Base-by-base conservation (phyloP, 2,797 vertebrate species). In the Scolopax rusticola region DNA sequence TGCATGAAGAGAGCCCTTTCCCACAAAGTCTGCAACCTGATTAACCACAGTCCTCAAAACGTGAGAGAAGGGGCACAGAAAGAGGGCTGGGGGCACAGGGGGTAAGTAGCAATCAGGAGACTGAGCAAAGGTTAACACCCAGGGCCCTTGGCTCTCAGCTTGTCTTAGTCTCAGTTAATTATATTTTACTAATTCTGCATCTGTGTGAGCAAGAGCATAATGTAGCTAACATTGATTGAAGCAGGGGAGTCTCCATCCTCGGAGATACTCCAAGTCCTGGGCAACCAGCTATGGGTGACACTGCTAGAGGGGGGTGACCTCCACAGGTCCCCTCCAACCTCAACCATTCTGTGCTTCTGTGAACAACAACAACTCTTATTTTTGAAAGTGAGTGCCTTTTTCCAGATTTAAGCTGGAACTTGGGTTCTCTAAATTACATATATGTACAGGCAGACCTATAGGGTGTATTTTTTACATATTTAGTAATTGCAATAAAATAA, bases 321-420 rank as follows among this genome's bases (percentile, higher is more conserved):
- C n/a, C 80, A 81, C 45, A 78, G 57, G 19, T 32, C 8, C 19
- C 32, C 48, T 84, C 33, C 11, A 48, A 33, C 23, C 15, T 79
- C 41, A 53, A 51, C 4, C 7, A 6, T 28, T 8, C 5, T n/a
- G 6, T 63, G 15, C 20, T 59, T 70, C 83, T 63, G 16, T 83
- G 60, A 85, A 63, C 18, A 33, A 21, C 51, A 86, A 32, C 56
- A 82, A 88, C 27, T 53, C 36, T 93, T 47, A 36, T 28, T 57
- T 79, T 76, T 91, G 33, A 63, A 92, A 90, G 83, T 38, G 18
- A 87, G 20, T 61, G 69, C 13, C 43, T 89, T 70, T 84, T 6
- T 32, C 43, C 30, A 70, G 60, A 57, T 28, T 76, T 67, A 56
- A 83, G 27, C 15, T 33, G 28, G 91, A 73, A 40, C 15, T 33